These are phyloP conservation scores for Toxotes chatareus DNA, from an alignment of 2,113 vertebrate genomes.

Conservation along the genomic window DNA sequence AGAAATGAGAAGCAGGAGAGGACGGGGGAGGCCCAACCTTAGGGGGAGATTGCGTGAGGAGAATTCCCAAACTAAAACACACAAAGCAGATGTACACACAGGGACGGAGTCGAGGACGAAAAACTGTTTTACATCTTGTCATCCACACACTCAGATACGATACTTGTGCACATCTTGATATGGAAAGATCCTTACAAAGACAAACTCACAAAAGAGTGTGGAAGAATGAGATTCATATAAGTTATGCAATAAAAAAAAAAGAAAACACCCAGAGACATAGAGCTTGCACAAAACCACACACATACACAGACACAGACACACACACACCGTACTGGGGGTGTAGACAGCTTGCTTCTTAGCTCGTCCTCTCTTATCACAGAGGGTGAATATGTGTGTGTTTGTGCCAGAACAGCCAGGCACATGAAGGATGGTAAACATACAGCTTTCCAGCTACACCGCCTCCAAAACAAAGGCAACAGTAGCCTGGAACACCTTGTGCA, in stretches of 20 bases:
- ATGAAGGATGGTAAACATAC: constrained; percentile 42
- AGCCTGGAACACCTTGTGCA: background rate
- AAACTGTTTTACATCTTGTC: constrained; percentile 31
- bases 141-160: constrained; percentile 9
- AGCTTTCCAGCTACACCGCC: constrained; percentile 7
- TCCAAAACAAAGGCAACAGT: constrained; percentile 34
- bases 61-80: constrained; percentile 57
- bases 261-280: background rate
- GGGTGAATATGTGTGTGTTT: constrained; percentile 11
- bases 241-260: constrained; percentile 11
- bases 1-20: constrained; percentile 52
- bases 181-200: constrained; percentile 50
- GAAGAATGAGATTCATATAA: constrained; percentile 38
- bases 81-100: background rate
- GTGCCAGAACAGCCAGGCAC: constrained; percentile 32
- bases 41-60: constrained; percentile 63
- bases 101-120: constrained; percentile 10
- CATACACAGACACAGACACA: constrained; percentile 1
- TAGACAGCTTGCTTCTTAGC: background rate
- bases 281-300: background rate
- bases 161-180: constrained; percentile 30
- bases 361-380: constrained; percentile 28
- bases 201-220: constrained; percentile 19
- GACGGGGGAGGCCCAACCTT: constrained; percentile 51
- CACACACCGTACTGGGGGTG: background rate